A percentile compares a stretch with the other conserved stretches of the same genome.
Conservation (phyloP, 2,888 invertebrate species). For the Leptinotarsa rubiginosa region DNA sequence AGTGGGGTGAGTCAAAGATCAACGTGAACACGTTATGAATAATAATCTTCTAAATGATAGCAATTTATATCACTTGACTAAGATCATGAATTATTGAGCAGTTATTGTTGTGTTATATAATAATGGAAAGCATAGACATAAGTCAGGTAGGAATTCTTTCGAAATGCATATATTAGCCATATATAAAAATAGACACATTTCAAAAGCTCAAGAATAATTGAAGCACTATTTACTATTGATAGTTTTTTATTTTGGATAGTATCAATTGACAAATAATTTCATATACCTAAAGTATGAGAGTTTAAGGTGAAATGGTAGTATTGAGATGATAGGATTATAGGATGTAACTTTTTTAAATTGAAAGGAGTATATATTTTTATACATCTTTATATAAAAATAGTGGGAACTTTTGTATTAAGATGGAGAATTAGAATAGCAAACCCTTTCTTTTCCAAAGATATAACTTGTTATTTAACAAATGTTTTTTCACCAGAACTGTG, state of each 20-base stretch:
- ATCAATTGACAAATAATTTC: too few species aligned
- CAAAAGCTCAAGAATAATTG: too few species aligned
- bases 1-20: conserved; percentile 28
- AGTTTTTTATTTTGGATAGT: too few species aligned
- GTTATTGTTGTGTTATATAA: background rate
- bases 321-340: background rate
- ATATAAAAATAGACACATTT: background rate
- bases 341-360: background rate
- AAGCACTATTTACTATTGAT: too few species aligned
- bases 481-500: too few species aligned
- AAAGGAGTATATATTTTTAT: too few species aligned
- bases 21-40: conserved; percentile 7
- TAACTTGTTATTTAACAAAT: too few species aligned
- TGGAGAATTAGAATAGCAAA: too few species aligned
- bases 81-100: conserved; percentile 4
- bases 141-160: conserved; percentile 8
- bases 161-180: background rate
- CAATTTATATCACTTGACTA: background rate
- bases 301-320: background rate
- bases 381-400: too few species aligned
- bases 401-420: too few species aligned
- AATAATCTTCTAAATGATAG: background rate
- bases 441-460: too few species aligned
- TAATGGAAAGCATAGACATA: conserved; percentile 10
- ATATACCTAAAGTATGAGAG: background rate